Conservation (phyloP, 2,888 invertebrate species). For the Archips crataeganus region DNA sequence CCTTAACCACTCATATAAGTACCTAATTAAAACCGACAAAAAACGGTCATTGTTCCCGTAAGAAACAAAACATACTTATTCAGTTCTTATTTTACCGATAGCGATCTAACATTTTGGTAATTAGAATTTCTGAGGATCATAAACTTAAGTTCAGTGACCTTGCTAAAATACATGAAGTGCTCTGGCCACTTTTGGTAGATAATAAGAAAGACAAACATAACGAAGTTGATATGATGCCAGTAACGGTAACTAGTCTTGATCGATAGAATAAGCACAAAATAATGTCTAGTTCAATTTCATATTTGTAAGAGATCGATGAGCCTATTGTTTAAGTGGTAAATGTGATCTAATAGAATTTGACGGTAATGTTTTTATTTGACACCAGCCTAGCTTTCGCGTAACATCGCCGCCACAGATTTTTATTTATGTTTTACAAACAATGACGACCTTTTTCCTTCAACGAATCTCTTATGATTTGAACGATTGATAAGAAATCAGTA, state of each 20-base stretch:
- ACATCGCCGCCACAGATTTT: too few species aligned
- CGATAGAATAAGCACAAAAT: slow-evolving; percentile 11
- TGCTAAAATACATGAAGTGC: slow-evolving; percentile 40
- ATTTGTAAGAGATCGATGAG: slow-evolving; percentile 17
- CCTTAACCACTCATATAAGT: slow-evolving; percentile 33
- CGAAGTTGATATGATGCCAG: slow-evolving; percentile 8
- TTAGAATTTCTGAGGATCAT: slow-evolving; percentile 68
- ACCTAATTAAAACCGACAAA: slow-evolving; percentile 63
- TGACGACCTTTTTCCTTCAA: too few species aligned
- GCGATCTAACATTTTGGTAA: slow-evolving; percentile 64
- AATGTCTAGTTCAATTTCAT: slow-evolving; percentile 14
- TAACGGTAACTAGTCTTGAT: slow-evolving; percentile 23
- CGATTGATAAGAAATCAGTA: too few species aligned
- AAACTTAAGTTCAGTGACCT: slow-evolving; percentile 58
- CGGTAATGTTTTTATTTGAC: neutral
- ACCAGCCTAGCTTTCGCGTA: too few species aligned
- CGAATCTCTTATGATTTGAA: too few species aligned
- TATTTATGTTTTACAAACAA: too few species aligned
- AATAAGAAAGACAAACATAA: slow-evolving; percentile 30
- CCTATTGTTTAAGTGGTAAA: slow-evolving; percentile 25
- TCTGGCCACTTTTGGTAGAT: slow-evolving; percentile 3
- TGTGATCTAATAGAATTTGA: slow-evolving; percentile 16
- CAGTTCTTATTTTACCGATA: slow-evolving; percentile 63
- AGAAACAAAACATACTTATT: slow-evolving; percentile 74
- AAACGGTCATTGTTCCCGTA: slow-evolving; percentile 56